Evolutionary conservation across 2,113 vertebrate species (phyloP).

Genomic region (Bungarus multicinctus): DNA sequence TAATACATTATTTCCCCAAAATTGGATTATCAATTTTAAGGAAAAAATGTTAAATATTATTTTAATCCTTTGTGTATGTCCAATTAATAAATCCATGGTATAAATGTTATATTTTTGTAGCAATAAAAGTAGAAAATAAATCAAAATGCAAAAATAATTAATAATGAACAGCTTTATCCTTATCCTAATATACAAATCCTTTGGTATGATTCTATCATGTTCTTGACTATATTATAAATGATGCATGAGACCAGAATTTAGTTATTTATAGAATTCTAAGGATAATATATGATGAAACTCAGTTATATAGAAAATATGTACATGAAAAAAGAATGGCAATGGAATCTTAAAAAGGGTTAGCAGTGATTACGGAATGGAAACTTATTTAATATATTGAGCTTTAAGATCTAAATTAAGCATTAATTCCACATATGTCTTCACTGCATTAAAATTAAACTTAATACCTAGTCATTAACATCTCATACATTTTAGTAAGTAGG

Average conservation of each 20-base stretch:
- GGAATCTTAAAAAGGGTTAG: background rate
- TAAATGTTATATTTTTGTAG: background rate
- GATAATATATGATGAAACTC: background rate
- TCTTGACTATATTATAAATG: background rate
- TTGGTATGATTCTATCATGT: background rate
- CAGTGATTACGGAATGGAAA: background rate
- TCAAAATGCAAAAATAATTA: background rate
- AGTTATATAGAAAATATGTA: background rate
- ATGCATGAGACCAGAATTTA: background rate
- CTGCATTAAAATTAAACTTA: background rate
- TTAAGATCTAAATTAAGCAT: background rate
- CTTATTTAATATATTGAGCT: background rate
- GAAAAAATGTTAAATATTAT: background rate
- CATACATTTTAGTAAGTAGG: background rate
- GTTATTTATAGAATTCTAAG: background rate
- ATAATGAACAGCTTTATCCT: background rate
- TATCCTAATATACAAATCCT: background rate
- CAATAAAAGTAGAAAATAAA: background rate
- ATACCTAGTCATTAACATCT: background rate
- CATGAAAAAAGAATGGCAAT: background rate
- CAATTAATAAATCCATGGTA: background rate
- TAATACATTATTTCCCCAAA: background rate
- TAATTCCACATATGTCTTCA: background rate
- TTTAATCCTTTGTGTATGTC: background rate
- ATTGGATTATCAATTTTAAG: background rate